Percentiles rank a stretch among this genome's conserved stretches.
These are phyloP conservation scores for Corydoras sp. DNA, from an alignment of 2,113 vertebrate genomes.

Conservation along the genomic window DNA sequence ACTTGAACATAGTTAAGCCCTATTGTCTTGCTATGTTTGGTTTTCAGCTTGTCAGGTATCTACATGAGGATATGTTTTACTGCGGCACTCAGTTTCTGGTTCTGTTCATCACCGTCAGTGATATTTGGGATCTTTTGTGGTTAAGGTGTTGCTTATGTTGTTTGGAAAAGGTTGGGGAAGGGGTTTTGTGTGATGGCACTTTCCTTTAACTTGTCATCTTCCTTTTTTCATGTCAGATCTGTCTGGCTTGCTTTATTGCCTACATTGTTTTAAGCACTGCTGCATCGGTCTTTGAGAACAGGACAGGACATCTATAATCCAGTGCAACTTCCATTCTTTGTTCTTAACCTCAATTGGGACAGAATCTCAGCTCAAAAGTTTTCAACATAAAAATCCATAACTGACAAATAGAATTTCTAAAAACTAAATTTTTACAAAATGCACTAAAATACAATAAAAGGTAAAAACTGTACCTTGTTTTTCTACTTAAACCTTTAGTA, in stretches of 20 bases:
- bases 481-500: too few relatives aligned
- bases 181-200: background rate
- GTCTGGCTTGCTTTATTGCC: background rate
- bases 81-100: background rate
- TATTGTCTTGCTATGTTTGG: too few relatives aligned
- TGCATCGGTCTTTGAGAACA: background rate
- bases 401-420: too few relatives aligned
- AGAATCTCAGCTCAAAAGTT: too few relatives aligned
- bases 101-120: background rate
- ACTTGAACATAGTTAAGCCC: too few relatives aligned
- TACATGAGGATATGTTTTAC: background rate
- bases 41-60: background rate
- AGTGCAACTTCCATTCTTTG: too few relatives aligned
- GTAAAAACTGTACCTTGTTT: too few relatives aligned
- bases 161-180: background rate
- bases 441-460: too few relatives aligned
- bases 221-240: background rate
- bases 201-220: background rate
- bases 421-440: too few relatives aligned
- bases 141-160: background rate
- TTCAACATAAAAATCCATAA: too few relatives aligned
- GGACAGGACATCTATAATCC: background rate
- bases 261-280: background rate
- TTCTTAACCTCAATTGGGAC: too few relatives aligned
- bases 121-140: background rate